phyloP scores from a whole-genome alignment of 2,113 vertebrate species.

The Reinhardtius hippoglossoides region DNA sequence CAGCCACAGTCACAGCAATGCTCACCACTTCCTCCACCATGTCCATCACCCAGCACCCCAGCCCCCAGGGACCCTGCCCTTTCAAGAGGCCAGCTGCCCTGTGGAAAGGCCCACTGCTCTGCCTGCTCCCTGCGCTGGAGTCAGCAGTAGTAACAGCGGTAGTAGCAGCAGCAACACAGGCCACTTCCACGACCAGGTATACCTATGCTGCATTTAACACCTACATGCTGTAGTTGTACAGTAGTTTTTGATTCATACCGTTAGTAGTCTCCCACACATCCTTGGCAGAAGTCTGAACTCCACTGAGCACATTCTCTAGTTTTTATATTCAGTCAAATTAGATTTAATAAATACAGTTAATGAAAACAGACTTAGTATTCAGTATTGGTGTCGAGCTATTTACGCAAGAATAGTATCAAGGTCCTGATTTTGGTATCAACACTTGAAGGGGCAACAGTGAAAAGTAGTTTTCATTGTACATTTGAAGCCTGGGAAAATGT shows the following conservation, averaged over 20 bases:
- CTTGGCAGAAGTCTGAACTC: no score
- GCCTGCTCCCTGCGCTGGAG: conserved; percentile 87
- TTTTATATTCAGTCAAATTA: neutral
- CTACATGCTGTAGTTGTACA: no score
- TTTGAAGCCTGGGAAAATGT: neutral
- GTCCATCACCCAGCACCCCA: conserved; percentile 87
- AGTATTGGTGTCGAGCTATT: neutral
- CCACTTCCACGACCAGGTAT: conserved; percentile 81
- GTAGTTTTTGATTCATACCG: neutral
- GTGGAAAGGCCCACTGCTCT: conserved; percentile 91
- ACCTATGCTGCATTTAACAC: neutral
- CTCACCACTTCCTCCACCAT: conserved; percentile 91
- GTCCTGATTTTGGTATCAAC: neutral
- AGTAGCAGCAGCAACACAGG: conserved; percentile 82
- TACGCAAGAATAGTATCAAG: neutral
- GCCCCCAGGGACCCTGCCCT: conserved; percentile 86
- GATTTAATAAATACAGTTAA: neutral
- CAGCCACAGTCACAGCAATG: conserved; percentile 81
- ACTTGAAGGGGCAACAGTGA: neutral
- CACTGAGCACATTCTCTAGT: neutral
- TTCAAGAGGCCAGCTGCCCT: conserved; percentile 90
- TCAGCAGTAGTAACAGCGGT: conserved; percentile 74
- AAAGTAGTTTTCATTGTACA: neutral
- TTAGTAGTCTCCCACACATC: neutral
- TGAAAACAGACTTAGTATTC: neutral